A percentile compares a stretch with the other conserved stretches of the same genome.
Conservation (phyloP, 2,797 vertebrate genomes). For the Leuciscus waleckii region DNA sequence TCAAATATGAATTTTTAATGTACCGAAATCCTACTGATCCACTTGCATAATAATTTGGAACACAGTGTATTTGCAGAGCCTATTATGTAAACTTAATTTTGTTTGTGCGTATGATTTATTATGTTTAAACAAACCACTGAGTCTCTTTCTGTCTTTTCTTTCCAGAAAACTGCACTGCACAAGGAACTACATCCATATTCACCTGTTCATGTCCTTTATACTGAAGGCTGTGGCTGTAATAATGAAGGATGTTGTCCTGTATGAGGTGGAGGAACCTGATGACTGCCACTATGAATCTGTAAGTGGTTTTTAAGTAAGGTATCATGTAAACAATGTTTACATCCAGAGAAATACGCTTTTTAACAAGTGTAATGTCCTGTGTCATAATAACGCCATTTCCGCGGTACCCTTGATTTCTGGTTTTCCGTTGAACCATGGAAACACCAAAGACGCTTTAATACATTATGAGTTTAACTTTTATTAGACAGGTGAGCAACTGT, state of each 20-base stretch:
- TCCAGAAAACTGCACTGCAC: slow-evolving; percentile 95
- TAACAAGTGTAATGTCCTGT: background rate
- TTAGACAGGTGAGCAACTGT: background rate
- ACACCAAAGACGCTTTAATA: too few species aligned
- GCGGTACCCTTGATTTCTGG: background rate
- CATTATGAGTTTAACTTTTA: background rate
- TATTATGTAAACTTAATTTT: background rate
- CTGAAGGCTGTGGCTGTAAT: slow-evolving; percentile 91
- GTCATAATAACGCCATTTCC: background rate
- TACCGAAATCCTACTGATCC: background rate
- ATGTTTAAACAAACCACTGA: background rate
- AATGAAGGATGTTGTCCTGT: slow-evolving; percentile 91
- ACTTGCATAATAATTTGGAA: background rate
- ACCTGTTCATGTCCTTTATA: slow-evolving; percentile 95
- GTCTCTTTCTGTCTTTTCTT: slow-evolving; percentile 42
- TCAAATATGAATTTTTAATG: too few species aligned
- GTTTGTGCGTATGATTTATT: background rate
- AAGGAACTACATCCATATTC: slow-evolving; percentile 95
- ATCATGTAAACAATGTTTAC: background rate
- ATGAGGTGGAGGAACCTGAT: slow-evolving; percentile 79
- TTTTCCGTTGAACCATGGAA: too few species aligned
- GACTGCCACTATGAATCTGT: slow-evolving; percentile 82
- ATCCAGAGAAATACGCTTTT: background rate
- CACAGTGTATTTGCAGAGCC: background rate
- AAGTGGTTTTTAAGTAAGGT: slow-evolving; percentile 69